phyloP scores from a whole-genome alignment of 2,797 vertebrate species.

The Sebastes matsubarae region DNA sequence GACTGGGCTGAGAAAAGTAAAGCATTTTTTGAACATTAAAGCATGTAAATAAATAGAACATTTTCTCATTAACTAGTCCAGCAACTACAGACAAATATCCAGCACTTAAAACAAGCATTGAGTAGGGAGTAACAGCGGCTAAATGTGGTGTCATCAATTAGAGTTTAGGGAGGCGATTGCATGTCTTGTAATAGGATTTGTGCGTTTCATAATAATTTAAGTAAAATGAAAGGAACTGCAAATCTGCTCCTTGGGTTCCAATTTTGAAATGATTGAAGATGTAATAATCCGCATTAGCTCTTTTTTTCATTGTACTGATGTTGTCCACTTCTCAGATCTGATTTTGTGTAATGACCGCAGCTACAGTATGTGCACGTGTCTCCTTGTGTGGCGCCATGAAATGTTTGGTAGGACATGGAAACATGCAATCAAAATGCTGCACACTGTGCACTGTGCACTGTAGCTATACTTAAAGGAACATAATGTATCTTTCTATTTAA shows the following conservation, averaged over 20 bases:
- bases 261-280: neutral
- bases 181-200: neutral
- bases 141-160: neutral
- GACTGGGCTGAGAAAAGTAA: no score
- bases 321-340: neutral
- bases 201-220: neutral
- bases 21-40: no score
- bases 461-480: slow-evolving; percentile 12
- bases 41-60: neutral
- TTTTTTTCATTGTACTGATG: neutral
- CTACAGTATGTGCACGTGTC: neutral
- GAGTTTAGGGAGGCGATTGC: neutral
- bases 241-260: neutral
- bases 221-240: neutral
- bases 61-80: neutral
- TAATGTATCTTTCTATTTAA: slow-evolving; percentile 32
- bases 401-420: neutral
- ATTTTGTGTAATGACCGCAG: neutral
- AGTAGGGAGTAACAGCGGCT: neutral
- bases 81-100: neutral
- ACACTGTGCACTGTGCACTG: neutral
- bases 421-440: neutral
- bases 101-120: neutral
- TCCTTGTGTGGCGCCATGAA: neutral
- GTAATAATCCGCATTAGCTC: neutral